Conservation (phyloP, 2,888 invertebrate species). For the Zygogramma bicolorata region DNA sequence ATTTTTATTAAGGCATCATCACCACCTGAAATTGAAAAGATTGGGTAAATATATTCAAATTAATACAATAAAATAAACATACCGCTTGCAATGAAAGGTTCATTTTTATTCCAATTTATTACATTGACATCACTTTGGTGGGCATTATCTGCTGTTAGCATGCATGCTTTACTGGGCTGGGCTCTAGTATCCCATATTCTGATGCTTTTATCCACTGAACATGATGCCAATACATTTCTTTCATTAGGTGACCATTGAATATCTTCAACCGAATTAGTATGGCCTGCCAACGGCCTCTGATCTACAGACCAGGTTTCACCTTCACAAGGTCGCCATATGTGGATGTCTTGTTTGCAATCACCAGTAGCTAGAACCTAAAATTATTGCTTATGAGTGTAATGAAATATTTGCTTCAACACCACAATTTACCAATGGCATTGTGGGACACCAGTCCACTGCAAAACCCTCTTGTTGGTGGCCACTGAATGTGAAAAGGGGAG, state of each 20-base stretch:
- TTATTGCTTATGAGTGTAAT: neutral
- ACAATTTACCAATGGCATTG: slow-evolving; percentile 76
- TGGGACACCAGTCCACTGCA: slow-evolving; percentile 92
- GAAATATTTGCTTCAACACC: no score
- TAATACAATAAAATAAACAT: no score
- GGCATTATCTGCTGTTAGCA: slow-evolving; percentile 87
- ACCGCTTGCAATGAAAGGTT: slow-evolving; percentile 90
- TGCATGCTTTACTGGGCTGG: slow-evolving; percentile 88
- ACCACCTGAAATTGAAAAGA: slow-evolving; percentile 75
- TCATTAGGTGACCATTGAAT: slow-evolving; percentile 99
- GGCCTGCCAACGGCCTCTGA: slow-evolving; percentile 88
- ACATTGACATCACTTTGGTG: slow-evolving; percentile 97
- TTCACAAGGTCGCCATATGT: slow-evolving; percentile 90
- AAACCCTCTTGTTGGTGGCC: slow-evolving; percentile 96
- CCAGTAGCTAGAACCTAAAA: slow-evolving; percentile 88
- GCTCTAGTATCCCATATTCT: slow-evolving; percentile 96
- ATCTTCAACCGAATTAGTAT: slow-evolving; percentile 95
- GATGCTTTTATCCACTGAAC: slow-evolving; percentile 90
- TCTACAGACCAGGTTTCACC: slow-evolving; percentile 89
- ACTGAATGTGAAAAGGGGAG: slow-evolving; percentile 86
- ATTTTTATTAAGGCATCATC: slow-evolving; percentile 95
- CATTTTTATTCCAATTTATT: slow-evolving; percentile 94
- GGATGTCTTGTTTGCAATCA: slow-evolving; percentile 93
- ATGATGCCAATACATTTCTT: slow-evolving; percentile 86
- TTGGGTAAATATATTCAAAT: no score